Percentiles rank a stretch among this genome's conserved stretches.
Conservation (phyloP, 2,888 invertebrate genomes). For the Lasioglossum vierecki region DNA sequence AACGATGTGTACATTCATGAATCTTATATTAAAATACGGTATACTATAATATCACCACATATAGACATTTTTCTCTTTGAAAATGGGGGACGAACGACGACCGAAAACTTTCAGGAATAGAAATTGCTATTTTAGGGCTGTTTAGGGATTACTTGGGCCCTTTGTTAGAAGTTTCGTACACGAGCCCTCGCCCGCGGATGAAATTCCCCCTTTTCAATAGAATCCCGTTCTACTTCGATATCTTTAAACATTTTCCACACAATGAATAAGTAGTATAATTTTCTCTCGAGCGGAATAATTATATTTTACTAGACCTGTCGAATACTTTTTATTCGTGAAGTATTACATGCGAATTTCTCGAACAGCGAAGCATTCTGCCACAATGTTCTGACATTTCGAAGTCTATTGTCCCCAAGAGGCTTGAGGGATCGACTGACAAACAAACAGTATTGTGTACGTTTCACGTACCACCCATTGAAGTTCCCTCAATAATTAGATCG, state of each 20-base stretch:
- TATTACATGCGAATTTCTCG: background rate
- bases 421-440: conserved; percentile 27
- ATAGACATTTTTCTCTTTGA: conserved; percentile 6
- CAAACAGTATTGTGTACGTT: conserved; percentile 27
- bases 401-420: conserved; percentile 43
- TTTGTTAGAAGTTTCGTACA: background rate
- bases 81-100: background rate
- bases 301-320: background rate
- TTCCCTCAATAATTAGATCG: conserved; percentile 48
- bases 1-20: background rate
- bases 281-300: background rate
- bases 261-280: background rate
- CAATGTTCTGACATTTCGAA: conserved; percentile 49
- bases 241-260: background rate
- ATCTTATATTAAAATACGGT: conserved; percentile 14
- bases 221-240: background rate
- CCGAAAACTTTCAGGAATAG: background rate
- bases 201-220: background rate
- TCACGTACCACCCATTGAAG: conserved; percentile 29
- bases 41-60: background rate
- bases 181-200: no score
- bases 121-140: conserved; percentile 12
- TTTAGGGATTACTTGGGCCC: background rate
- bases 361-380: conserved; percentile 6
- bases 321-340: background rate